phyloP scores from a whole-genome alignment of 2,888 invertebrate species.

The Cephus rjabovi region DNA sequence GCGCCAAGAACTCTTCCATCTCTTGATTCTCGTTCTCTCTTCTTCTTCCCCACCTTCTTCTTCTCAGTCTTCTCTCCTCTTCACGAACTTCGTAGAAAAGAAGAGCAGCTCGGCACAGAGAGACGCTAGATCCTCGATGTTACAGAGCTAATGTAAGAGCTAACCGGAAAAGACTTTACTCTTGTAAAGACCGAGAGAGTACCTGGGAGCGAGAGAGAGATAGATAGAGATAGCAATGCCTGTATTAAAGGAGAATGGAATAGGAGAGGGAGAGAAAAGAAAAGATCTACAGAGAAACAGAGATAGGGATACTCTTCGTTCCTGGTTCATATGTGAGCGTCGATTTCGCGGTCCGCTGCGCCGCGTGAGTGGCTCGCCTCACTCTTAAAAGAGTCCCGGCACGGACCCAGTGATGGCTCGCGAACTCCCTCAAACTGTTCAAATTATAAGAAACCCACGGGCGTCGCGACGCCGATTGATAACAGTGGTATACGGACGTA shows the following conservation, averaged over 20 bases:
- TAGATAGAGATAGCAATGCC: slow-evolving; percentile 19
- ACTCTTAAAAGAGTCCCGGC: slow-evolving; percentile 13
- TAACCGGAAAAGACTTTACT: not conserved
- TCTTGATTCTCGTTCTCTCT: not conserved
- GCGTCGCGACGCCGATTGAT: not conserved
- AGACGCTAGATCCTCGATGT: not conserved
- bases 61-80: not conserved
- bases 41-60: not conserved
- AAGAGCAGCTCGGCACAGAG: not conserved
- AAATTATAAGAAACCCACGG: not conserved
- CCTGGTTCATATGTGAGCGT: slow-evolving; percentile 65
- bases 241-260: slow-evolving; percentile 22
- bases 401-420: slow-evolving; percentile 43
- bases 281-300: slow-evolving; percentile 16
- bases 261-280: slow-evolving; percentile 13
- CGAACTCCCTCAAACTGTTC: slow-evolving; percentile 42
- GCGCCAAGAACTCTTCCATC: slow-evolving; percentile 6
- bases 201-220: slow-evolving; percentile 29
- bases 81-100: slow-evolving; percentile 16
- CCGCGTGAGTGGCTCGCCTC: slow-evolving; percentile 58
- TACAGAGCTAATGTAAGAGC: not conserved
- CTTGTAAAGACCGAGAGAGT: slow-evolving; percentile 19
- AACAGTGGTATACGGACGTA: not conserved
- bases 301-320: slow-evolving; percentile 35
- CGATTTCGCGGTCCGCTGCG: slow-evolving; percentile 66